Conservation (phyloP, 30 jellyfish, hydroid and myxozoan species). For the Turritopsis dohrnii region DNA sequence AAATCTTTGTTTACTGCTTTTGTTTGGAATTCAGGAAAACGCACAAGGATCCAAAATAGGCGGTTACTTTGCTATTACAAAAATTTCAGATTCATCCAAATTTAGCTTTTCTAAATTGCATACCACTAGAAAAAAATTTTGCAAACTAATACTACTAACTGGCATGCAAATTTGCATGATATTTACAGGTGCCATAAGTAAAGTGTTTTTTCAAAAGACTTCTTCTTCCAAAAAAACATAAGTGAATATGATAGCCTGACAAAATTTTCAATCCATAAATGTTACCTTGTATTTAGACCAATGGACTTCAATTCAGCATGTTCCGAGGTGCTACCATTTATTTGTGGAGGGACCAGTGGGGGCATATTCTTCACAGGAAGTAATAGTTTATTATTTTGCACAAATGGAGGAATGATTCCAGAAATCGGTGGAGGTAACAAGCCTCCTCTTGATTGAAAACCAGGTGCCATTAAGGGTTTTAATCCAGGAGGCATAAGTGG, state of each 20-base stretch:
- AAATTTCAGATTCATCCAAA: too few relatives aligned
- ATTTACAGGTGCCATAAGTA: too few relatives aligned
- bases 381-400: not conserved
- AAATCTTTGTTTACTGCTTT: too few relatives aligned
- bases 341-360: not conserved
- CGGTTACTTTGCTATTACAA: too few relatives aligned
- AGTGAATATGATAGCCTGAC: not conserved
- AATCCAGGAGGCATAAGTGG: slow-evolving; percentile 19
- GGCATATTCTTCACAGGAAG: not conserved
- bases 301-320: not conserved
- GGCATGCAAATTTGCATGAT: too few relatives aligned
- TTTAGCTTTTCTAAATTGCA: too few relatives aligned
- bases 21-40: too few relatives aligned
- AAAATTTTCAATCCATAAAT: too few relatives aligned
- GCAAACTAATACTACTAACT: too few relatives aligned
- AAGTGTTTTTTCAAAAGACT: too few relatives aligned
- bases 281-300: slow-evolving; percentile 34
- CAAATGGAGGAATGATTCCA: slow-evolving; percentile 21
- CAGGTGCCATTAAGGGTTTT: not conserved
- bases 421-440: slow-evolving; percentile 26
- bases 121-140: too few relatives aligned
- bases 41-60: too few relatives aligned
- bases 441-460: not conserved
- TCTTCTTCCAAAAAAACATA: not conserved
- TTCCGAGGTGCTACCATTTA: not conserved